Conservation (phyloP, 1,140 invertebrate genomes). For the Holotrichia oblita region DNA sequence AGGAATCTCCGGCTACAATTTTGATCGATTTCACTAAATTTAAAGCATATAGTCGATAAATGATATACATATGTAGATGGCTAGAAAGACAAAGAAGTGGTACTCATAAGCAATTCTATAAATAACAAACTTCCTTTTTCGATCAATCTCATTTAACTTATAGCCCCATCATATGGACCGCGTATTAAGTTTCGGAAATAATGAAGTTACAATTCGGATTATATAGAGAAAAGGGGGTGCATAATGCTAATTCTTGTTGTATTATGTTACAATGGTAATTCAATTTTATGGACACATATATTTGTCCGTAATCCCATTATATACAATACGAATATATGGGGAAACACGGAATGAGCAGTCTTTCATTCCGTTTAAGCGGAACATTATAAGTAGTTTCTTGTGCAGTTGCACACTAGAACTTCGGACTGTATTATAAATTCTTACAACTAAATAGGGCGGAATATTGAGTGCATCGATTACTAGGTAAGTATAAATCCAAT, state of each 20-base stretch:
- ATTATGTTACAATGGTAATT: conserved; percentile 43
- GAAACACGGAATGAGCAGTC: conserved; percentile 15
- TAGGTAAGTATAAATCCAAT: too few species aligned
- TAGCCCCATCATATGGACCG: conserved; percentile 18
- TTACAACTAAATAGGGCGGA: too few species aligned
- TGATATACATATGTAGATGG: too few species aligned
- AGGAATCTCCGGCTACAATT: too few species aligned
- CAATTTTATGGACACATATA: conserved; percentile 42
- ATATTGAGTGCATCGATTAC: too few species aligned
- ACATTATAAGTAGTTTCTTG: neutral
- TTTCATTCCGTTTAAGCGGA: neutral
- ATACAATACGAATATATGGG: conserved; percentile 6
- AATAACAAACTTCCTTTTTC: neutral
- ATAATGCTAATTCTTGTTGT: conserved; percentile 41
- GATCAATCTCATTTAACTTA: neutral
- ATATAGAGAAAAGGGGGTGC: conserved; percentile 12
- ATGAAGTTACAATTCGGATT: conserved; percentile 39
- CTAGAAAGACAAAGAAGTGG: too few species aligned
- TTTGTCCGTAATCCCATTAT: conserved; percentile 40
- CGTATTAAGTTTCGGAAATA: conserved; percentile 36
- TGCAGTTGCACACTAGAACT: too few species aligned
- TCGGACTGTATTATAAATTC: too few species aligned
- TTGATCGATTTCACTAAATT: too few species aligned
- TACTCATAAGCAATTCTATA: neutral
- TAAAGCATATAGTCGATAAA: too few species aligned